A percentile compares a stretch with the other conserved stretches of the same genome.
phyloP scores from a whole-genome alignment of 2,113 vertebrate species.

The Riparia riparia region DNA sequence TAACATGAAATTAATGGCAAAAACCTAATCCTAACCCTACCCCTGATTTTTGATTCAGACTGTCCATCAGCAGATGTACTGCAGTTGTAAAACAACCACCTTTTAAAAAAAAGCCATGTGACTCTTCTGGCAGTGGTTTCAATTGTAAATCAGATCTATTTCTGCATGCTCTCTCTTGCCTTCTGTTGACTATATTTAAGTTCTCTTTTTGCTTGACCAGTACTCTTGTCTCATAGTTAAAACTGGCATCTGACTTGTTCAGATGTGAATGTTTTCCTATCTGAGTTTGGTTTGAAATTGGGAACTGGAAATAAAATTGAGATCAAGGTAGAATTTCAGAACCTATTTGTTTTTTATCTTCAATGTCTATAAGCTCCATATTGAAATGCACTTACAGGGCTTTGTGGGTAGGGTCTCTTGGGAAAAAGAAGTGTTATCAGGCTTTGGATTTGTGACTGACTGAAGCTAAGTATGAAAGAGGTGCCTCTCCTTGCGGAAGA shows the following conservation, averaged over 20 bases:
- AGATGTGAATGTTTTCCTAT: background rate
- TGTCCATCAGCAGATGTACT: background rate
- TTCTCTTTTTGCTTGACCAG: background rate
- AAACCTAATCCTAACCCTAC: background rate
- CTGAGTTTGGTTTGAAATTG: background rate
- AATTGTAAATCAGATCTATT: background rate
- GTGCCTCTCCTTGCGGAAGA: background rate
- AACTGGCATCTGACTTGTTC: background rate
- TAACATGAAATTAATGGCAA: background rate
- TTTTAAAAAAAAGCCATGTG: accelerated
- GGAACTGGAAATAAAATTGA: background rate
- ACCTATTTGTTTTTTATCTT: background rate
- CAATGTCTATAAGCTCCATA: background rate
- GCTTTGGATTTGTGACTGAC: background rate
- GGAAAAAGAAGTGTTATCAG: background rate
- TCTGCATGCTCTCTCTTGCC: background rate
- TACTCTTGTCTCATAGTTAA: background rate
- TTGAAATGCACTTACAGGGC: background rate
- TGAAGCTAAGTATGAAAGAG: background rate
- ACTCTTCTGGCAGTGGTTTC: background rate
- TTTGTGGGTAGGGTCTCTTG: background rate
- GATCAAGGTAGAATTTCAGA: background rate
- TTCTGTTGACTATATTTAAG: background rate
- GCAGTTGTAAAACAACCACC: background rate
- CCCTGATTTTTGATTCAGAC: background rate